Percentiles rank a stretch among this genome's conserved stretches.
phyloP scores from a whole-genome alignment of 2,113 vertebrate species.

The Crotalus viridis region DNA sequence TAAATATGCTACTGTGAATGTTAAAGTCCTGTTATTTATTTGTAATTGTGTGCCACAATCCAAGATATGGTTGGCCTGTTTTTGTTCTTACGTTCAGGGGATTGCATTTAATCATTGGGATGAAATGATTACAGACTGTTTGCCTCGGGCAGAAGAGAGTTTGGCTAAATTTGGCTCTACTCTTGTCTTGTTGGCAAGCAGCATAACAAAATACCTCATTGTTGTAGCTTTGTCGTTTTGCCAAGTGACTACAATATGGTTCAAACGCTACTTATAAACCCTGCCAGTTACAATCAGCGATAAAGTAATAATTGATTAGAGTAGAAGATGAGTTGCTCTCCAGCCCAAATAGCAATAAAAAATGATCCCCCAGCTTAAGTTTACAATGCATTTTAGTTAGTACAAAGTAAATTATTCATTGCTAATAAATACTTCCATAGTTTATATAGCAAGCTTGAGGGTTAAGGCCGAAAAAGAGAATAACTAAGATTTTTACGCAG shows the following conservation, averaged over 20 bases:
- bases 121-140: constrained; percentile 41
- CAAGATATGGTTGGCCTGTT: constrained; percentile 28
- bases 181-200: constrained; percentile 39
- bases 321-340: not conserved
- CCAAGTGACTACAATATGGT: constrained; percentile 38
- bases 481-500: constrained; percentile 42
- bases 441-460: constrained; percentile 31
- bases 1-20: constrained; percentile 39
- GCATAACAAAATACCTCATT: constrained; percentile 41
- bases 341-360: constrained; percentile 42
- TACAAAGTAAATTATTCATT: constrained; percentile 38
- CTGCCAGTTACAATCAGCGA: not conserved
- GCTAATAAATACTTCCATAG: constrained; percentile 33
- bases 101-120: constrained; percentile 41
- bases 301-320: not conserved
- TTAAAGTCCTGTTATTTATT: constrained; percentile 20
- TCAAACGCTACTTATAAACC: constrained; percentile 10
- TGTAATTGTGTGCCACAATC: constrained; percentile 13
- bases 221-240: not conserved
- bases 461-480: constrained; percentile 17
- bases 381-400: constrained; percentile 28
- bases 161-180: constrained; percentile 44
- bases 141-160: constrained; percentile 38
- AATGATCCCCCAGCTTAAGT: constrained; percentile 48
- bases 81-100: constrained; percentile 30